Base-by-base conservation (phyloP, 2,888 invertebrate species). In the Leptothorax acervorum region DNA sequence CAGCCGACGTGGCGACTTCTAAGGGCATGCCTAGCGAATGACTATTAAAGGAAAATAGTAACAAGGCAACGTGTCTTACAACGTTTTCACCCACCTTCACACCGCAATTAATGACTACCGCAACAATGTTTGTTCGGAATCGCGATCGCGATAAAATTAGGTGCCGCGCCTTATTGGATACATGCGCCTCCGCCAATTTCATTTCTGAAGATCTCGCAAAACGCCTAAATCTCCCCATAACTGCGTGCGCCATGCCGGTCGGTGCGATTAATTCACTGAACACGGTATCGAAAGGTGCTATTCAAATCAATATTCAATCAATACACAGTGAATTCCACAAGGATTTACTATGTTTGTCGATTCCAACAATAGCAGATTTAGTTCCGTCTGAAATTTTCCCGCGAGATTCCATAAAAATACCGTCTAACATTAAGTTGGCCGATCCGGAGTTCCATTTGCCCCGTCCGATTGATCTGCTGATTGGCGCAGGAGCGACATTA, bases 381-480 rank as follows among this genome's bases (percentile, higher is more conserved):
- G 60, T 88, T 2, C 86, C 88, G 4, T 79, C 78, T n/a, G 66
- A 85, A 45, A 42, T 28, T 3, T 85, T 89, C 0, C n/a, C 85
- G 8, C 82, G 86, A 1, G 5, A 83, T 0, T 0, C 18, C 0
- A 66, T 90, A 1, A 63, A 74, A 11, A 83, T 89, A 8, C 89
- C 89, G 0, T 6, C 3, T 1, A 87, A 87, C 31, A 18, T 91
- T 11, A 51, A 74, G n/a, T 53, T 88, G 23, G 88, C 88, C 0
- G 89, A 90, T 66, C 90, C 89, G 0, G 57, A 76, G 5, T 91
- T 90, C 73, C 86, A 90, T 57, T 28, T 84, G 5, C 90, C 88
- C 0, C 74, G 71, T 23, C 39, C 57, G 8, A 65, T 89, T 2
- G 90, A 90, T 31, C 4, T 88, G 12, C 70, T 91, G 0, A 15